phyloP scores from a whole-genome alignment of 2,888 invertebrate genomes.

The Embidobia sp. region DNA sequence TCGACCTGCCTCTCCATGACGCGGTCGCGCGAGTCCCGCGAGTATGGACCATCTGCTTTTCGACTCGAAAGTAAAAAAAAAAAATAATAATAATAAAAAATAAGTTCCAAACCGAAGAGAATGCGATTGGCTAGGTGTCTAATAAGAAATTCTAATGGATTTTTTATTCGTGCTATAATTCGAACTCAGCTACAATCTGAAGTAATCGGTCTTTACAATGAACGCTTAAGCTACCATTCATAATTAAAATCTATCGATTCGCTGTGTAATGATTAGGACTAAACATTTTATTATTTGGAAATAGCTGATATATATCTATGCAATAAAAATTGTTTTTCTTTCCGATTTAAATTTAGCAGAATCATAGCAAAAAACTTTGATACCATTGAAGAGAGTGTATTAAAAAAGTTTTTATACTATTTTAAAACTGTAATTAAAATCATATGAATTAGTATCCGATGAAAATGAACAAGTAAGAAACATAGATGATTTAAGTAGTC shows the following conservation, averaged over 20 bases:
- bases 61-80: constrained; percentile 10
- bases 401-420: no score
- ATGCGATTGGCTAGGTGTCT: constrained; percentile 40
- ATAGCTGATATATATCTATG: no score
- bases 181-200: background rate
- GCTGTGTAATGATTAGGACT: no score
- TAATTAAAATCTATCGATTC: constrained; percentile 15
- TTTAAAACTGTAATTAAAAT: no score
- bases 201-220: constrained; percentile 15
- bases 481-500: no score
- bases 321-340: no score
- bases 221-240: constrained; percentile 9
- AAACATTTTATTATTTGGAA: background rate
- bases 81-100: constrained; percentile 14
- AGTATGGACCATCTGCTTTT: constrained; percentile 56
- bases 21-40: constrained; percentile 50
- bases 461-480: no score
- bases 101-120: constrained; percentile 30
- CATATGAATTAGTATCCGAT: no score
- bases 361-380: no score
- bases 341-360: no score
- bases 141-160: constrained; percentile 52
- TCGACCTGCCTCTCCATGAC: constrained; percentile 67
- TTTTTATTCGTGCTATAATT: constrained; percentile 36
- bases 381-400: no score